phyloP scores from a whole-genome alignment of 1,140 invertebrate species.

The Panagrolaimus sp. region DNA sequence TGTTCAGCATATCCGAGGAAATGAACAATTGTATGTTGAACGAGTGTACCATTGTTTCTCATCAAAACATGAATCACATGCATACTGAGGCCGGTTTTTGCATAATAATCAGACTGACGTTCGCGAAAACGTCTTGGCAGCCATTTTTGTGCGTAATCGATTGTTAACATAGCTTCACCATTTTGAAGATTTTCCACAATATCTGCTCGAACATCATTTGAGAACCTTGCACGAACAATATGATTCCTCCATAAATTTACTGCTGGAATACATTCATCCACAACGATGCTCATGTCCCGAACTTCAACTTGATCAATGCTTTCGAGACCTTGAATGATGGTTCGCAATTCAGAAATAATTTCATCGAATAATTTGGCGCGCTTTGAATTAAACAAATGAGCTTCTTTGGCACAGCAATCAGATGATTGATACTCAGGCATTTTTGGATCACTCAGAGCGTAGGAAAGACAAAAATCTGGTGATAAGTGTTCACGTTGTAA shows the following conservation, averaged over 20 bases:
- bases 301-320: too few species aligned
- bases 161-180: not conserved
- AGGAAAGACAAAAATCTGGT: not conserved
- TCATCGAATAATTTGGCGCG: too few species aligned
- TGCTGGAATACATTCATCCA: not conserved
- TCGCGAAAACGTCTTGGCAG: not conserved
- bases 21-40: slow-evolving; percentile 1
- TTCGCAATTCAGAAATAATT: too few species aligned
- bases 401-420: too few species aligned
- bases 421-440: not conserved
- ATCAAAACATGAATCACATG: not conserved
- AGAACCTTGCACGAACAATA: not conserved
- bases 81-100: not conserved
- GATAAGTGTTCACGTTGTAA: not conserved
- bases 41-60: not conserved
- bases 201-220: not conserved
- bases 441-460: not conserved
- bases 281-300: too few species aligned
- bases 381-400: too few species aligned
- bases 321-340: too few species aligned
- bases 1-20: not conserved
- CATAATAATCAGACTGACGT: not conserved
- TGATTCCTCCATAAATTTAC: not conserved
- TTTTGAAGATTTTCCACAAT: not conserved
- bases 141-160: not conserved